Percentiles rank a stretch among this genome's conserved stretches.
These are phyloP conservation scores for Chloromyia formosa DNA, from an alignment of 2,888 invertebrate genomes.

Conservation along the genomic window DNA sequence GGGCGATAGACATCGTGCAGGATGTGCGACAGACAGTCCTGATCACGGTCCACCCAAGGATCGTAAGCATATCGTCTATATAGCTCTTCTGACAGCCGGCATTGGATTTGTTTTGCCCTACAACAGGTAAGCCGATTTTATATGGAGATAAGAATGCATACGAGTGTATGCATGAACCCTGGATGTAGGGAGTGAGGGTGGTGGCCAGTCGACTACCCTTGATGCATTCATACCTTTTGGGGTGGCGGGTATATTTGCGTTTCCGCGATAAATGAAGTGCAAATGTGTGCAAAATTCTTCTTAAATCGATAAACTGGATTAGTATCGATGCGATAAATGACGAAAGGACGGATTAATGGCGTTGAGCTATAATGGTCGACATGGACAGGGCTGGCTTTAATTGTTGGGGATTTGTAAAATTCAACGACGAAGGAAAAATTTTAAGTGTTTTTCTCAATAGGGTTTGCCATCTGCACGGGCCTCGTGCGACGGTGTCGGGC, in stretches of 20 bases:
- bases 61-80: conserved; percentile 61
- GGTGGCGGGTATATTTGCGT: neutral
- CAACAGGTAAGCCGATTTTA: conserved; percentile 77
- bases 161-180: neutral
- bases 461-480: too few species aligned
- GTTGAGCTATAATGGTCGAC: too few species aligned
- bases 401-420: too few species aligned
- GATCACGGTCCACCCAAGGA: conserved; percentile 63
- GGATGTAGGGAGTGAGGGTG: neutral
- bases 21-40: conserved; percentile 62
- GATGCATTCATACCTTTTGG: neutral
- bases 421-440: too few species aligned
- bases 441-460: too few species aligned
- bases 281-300: neutral
- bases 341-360: neutral
- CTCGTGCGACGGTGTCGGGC: too few species aligned
- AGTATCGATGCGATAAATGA: conserved; percentile 1
- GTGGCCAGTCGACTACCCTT: too few species aligned
- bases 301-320: neutral
- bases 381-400: too few species aligned
- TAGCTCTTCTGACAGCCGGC: conserved; percentile 79
- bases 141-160: neutral
- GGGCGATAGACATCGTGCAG: conserved; percentile 57
- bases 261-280: neutral
- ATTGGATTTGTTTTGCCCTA: conserved; percentile 91